Base-by-base conservation (phyloP, 1,140 invertebrate genomes). In the Mercenaria mercenaria region DNA sequence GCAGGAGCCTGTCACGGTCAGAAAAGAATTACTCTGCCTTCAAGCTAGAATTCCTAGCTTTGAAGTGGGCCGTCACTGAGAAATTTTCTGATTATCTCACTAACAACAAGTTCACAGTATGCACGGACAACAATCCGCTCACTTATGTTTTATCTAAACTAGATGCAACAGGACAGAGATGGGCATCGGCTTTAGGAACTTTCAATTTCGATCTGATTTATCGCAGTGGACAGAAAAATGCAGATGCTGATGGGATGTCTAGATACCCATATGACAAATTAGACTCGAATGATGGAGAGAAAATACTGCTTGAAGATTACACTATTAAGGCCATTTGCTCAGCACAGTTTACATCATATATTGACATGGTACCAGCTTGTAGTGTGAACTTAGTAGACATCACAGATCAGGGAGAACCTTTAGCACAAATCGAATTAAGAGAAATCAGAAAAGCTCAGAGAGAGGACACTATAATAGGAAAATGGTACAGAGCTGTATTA, bases 41-140 rank as follows among this genome's bases (percentile, higher is more conserved):
- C 37, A 47, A 52, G 50, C 18, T 84, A 15, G 43, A 84, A 50
- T 84, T 69, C 26, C 34, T 84, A 15, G 37, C 23, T 15, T 52
- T 84, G 34, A 69, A 84, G 41, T 84, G 61, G 61, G 64, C 61
- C 13, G 32, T 84, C 26, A 84, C 82, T 23, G 64, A 52, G 20
- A 84, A 72, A 84, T 86, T 86, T n/a, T 56, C 41, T 6, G 83
- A 86, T 20, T 86, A 76, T 34, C 26, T 86, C 10, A 15, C n/a
- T 18, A 32, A 26, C 32, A 72, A 50, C 39, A 23, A 85, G 15
- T 72, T 72, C 34, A 37, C 50, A 20, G 69, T 74, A 39, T 37
- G 34, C 56, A 84, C 64, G 23, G 67, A 84, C 47, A 84, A 50
- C 20, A 69, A 69, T 34, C 64, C 82, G 3, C 29, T 84, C 18